These are phyloP conservation scores for Parotocinclus haroldoi DNA, from an alignment of 2,797 vertebrate species.

Conservation along the genomic window DNA sequence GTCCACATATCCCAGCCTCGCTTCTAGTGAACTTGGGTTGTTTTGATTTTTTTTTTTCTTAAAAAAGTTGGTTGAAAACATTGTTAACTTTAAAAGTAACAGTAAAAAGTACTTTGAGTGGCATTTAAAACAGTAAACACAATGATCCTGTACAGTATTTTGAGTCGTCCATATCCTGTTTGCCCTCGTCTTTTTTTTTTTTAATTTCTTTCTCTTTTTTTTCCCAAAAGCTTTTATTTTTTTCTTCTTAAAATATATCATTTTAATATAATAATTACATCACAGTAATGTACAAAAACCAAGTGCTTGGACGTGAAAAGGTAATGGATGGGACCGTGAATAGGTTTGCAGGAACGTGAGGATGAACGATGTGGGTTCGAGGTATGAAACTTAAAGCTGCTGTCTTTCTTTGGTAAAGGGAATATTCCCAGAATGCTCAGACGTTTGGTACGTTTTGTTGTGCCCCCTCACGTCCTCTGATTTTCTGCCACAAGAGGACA, in stretches of 20 bases:
- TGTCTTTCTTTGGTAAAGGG: constrained; percentile 76
- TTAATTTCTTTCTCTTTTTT: constrained; percentile 54
- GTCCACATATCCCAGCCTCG: constrained; percentile 6
- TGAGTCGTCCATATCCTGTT: constrained; percentile 53
- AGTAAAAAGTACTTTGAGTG: constrained; percentile 24
- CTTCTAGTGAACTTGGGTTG: constrained; percentile 37
- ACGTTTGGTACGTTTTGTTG: constrained; percentile 56
- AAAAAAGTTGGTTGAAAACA: constrained; percentile 32
- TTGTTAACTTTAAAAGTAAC: constrained; percentile 31
- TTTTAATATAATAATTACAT: constrained; percentile 75
- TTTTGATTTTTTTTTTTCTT: constrained; percentile 45
- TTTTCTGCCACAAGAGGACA: constrained; percentile 55
- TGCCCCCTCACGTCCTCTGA: constrained; percentile 25
- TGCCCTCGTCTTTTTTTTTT: constrained; percentile 43
- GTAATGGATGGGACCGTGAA: constrained; percentile 27
- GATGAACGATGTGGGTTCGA: constrained; percentile 60
- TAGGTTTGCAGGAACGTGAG: constrained; percentile 43
- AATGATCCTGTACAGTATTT: constrained; percentile 60
- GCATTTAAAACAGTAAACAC: constrained; percentile 53
- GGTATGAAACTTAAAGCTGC: constrained; percentile 68
- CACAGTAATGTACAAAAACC: constrained; percentile 76
- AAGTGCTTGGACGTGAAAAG: constrained; percentile 73
- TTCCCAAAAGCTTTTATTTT: constrained; percentile 60
- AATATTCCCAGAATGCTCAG: constrained; percentile 61
- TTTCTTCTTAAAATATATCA: constrained; percentile 72